phyloP scores from a whole-genome alignment of 2,888 invertebrate species.

The Sclerodermus sp. region DNA sequence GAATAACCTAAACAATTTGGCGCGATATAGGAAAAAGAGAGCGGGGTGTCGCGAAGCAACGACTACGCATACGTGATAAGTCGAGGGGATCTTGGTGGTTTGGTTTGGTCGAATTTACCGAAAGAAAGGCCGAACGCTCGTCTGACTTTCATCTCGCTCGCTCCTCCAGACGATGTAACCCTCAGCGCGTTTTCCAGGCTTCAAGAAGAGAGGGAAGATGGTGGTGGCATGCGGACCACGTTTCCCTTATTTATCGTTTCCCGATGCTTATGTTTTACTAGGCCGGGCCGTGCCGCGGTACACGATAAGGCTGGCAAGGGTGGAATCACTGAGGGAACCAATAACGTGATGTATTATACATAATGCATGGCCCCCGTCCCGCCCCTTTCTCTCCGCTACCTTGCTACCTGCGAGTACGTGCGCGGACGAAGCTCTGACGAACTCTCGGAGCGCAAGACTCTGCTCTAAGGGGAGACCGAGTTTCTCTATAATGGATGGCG shows the following conservation, averaged over 20 bases:
- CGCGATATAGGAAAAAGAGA: conserved; percentile 29
- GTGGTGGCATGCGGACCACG: conserved; percentile 53
- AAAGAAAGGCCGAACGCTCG: not conserved
- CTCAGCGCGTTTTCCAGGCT: not conserved
- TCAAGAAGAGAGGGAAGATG: conserved; percentile 10
- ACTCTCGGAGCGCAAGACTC: conserved; percentile 11
- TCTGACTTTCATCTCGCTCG: not conserved
- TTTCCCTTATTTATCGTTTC: conserved; percentile 58
- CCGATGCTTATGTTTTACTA: conserved; percentile 58
- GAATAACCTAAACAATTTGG: conserved; percentile 47
- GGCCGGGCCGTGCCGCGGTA: conserved; percentile 46
- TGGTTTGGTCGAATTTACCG: conserved; percentile 5
- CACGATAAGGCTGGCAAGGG: conserved; percentile 54
- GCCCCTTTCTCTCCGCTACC: conserved; percentile 23
- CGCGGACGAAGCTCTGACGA: conserved; percentile 18
- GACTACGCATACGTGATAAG: conserved; percentile 40
- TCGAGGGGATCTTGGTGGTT: conserved; percentile 25
- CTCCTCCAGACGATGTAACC: not conserved
- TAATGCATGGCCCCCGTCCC: conserved; percentile 54
- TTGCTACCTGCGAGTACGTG: conserved; percentile 33
- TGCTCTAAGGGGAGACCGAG: conserved; percentile 2
- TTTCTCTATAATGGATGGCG: conserved; percentile 45
- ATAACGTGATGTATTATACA: conserved; percentile 59
- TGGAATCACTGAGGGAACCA: conserved; percentile 58
- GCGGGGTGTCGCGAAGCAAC: conserved; percentile 23